phyloP scores from a whole-genome alignment of 2,113 vertebrate species.

The Heteronetta atricapilla region DNA sequence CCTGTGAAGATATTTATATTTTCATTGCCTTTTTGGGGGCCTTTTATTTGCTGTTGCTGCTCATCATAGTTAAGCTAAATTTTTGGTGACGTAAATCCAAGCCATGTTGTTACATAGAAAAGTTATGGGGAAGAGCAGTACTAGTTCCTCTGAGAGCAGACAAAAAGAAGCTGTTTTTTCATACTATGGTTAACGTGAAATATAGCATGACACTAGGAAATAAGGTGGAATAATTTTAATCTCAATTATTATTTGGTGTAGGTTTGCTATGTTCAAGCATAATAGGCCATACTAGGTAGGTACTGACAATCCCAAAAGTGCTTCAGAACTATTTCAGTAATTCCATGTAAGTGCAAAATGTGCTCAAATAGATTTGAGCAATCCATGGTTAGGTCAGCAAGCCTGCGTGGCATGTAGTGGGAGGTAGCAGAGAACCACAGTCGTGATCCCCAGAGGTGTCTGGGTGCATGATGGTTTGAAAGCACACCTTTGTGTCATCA shows the following conservation, averaged over 20 bases:
- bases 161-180: background rate
- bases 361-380: background rate
- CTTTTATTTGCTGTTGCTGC: background rate
- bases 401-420: background rate
- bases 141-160: background rate
- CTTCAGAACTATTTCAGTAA: background rate
- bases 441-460: background rate
- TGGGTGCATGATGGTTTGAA: background rate
- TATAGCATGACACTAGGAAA: background rate
- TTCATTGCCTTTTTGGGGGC: background rate
- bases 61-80: background rate
- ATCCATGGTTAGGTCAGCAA: fast-evolving
- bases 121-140: background rate
- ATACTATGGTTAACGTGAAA: background rate
- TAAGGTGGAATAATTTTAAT: background rate
- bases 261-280: background rate
- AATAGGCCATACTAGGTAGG: background rate
- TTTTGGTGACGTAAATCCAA: background rate
- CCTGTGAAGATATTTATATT: background rate
- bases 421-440: fast-evolving
- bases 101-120: background rate
- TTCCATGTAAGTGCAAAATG: background rate
- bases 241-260: background rate
- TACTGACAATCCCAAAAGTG: background rate
- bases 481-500: fast-evolving